Evolutionary conservation across 2,888 invertebrate species (phyloP).

Genomic region (Catocala sponsa): DNA sequence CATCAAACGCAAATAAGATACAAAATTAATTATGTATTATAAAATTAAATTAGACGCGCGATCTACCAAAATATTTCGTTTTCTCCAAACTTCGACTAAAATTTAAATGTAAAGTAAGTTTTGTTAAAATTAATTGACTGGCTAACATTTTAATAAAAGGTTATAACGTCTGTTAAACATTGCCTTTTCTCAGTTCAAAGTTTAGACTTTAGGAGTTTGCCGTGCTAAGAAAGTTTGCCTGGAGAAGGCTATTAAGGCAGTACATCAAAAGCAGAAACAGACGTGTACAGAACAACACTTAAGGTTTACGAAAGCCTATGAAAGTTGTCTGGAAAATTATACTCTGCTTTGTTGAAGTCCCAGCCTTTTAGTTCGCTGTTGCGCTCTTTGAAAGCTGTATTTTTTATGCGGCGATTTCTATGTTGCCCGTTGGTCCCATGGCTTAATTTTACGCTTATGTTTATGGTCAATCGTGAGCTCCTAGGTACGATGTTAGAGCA

Average conservation of each 20-base stretch:
- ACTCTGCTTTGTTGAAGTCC: neutral
- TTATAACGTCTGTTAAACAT: conserved; percentile 1
- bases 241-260: conserved; percentile 1
- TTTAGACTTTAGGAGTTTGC: conserved; percentile 11
- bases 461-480: too few species aligned
- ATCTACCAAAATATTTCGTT: too few species aligned
- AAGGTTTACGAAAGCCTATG: neutral
- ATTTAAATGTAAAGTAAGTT: neutral
- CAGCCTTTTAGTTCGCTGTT: too few species aligned
- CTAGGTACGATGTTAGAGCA: too few species aligned
- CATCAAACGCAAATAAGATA: too few species aligned
- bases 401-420: too few species aligned
- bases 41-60: too few species aligned
- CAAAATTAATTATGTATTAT: too few species aligned
- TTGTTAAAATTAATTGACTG: conserved; percentile 1
- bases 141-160: conserved; percentile 1
- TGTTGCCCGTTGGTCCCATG: too few species aligned
- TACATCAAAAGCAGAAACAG: conserved; percentile 7
- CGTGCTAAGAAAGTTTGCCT: conserved; percentile 1
- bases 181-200: conserved; percentile 5
- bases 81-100: too few species aligned
- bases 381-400: too few species aligned
- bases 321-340: neutral
- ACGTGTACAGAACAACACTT: neutral
- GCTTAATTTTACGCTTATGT: too few species aligned